Base-by-base conservation (phyloP, 2,888 invertebrate species). In the Pheosia gnoma region DNA sequence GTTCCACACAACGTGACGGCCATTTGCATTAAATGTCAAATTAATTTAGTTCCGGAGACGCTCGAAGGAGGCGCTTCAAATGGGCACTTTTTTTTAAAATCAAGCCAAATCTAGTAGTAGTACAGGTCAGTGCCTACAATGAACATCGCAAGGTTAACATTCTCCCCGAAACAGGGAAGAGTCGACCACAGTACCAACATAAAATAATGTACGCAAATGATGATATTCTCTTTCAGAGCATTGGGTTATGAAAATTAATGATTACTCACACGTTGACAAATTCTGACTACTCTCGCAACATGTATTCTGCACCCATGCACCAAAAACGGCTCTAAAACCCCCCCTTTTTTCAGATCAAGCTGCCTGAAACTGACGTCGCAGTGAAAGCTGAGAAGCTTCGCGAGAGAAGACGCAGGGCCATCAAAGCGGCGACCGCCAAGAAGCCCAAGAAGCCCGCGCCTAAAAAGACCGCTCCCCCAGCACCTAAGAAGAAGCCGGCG, bases 361-460 rank as follows among this genome's bases (percentile, higher is more conserved):
- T 95, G 67, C 83, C 94, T 0, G 87, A 83, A 0, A 75, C 78
- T 25, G 88, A 94, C 70, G 85, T 91, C 4, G 94, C 94, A 0
- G 90, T 94, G 53, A 93, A 88, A 61, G 90, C 94, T 0, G 85
- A 94, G 59, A 94, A 94, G 58, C 79, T 95, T 4, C 89, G 94
- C 59, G 91, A 92, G 45, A 91, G 84, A 65, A 88, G 95, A 59
- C 85, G 89, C n/a, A 94, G 90, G 63, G 85, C 90, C 3, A 92
- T 95, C 68, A 89, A 94, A 75, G 92, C 94, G 45, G 94, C 92
- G 0, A 85, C 91, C 45, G 86, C 94, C 2, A 93, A 91, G 71
- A 95, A 94, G 67, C 94, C 94, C 36, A 95, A 95, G 84, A 92
- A 94, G 86, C 87, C 91, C 0, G 87, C 72, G n/a, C 81, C 81